These are phyloP conservation scores for Montipora sp. DNA, from an alignment of 64 coral and sea anemone genomes.

Conservation along the genomic window DNA sequence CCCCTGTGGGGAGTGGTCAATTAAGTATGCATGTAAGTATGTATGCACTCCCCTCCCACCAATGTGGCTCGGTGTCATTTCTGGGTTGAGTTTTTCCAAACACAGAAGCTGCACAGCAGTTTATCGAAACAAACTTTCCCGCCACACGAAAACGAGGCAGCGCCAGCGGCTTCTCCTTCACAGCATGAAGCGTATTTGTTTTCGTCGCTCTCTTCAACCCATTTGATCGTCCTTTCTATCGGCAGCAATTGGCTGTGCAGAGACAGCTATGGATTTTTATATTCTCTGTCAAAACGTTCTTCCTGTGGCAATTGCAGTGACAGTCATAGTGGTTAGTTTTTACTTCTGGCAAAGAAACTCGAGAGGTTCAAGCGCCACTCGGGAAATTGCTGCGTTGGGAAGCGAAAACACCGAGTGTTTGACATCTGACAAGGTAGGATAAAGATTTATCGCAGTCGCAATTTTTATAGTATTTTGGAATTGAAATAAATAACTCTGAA, in stretches of 20 bases:
- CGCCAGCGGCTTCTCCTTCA: background rate
- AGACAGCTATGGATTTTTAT: conserved; percentile 21
- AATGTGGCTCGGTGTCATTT: no score
- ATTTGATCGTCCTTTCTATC: background rate
- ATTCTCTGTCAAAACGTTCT: background rate
- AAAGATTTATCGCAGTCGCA: background rate
- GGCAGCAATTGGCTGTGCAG: background rate
- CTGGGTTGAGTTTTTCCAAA: no score
- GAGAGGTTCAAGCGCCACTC: background rate
- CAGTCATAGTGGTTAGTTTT: conserved; percentile 32
- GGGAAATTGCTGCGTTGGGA: background rate
- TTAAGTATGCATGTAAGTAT: no score
- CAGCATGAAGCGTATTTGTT: background rate
- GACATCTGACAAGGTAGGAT: background rate
- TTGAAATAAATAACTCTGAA: no score
- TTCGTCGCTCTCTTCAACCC: background rate
- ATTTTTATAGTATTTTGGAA: no score
- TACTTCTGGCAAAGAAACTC: conserved; percentile 24
- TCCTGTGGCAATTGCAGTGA: conserved; percentile 18
- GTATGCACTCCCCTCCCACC: no score
- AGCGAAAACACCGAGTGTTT: background rate
- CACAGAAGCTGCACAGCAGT: background rate
- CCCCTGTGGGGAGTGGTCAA: no score
- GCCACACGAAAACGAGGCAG: conserved; percentile 31
- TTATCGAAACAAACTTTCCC: conserved; percentile 9